These are phyloP conservation scores for Sinelater perroti DNA, from an alignment of 2,888 invertebrate species.

Conservation along the genomic window DNA sequence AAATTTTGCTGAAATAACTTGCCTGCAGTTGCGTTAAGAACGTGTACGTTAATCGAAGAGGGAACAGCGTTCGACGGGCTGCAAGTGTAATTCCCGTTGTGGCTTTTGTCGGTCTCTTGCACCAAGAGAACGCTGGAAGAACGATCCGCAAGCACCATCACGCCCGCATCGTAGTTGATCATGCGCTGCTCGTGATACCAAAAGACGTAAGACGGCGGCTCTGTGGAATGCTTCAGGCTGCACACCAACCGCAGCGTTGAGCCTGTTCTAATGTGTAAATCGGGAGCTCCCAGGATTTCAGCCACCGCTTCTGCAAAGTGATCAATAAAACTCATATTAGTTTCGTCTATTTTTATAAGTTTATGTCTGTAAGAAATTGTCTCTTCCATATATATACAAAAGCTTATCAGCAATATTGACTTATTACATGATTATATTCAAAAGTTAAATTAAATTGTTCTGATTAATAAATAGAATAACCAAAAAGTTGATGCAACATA, in stretches of 20 bases:
- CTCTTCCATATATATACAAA: too few species aligned
- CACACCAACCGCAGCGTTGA: slow-evolving; percentile 68
- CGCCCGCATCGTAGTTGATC: slow-evolving; percentile 70
- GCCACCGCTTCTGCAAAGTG: slow-evolving; percentile 65
- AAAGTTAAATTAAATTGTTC: too few species aligned
- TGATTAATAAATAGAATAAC: too few species aligned
- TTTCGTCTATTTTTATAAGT: too few species aligned
- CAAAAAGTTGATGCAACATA: too few species aligned
- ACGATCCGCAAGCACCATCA: slow-evolving; percentile 64
- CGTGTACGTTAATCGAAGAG: slow-evolving; percentile 74
- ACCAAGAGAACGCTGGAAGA: slow-evolving; percentile 75
- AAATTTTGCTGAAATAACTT: slow-evolving; percentile 17
- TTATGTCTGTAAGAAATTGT: too few species aligned
- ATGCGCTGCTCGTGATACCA: slow-evolving; percentile 70
- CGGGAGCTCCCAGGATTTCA: slow-evolving; percentile 68
- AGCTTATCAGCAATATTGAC: too few species aligned
- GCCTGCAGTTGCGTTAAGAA: slow-evolving; percentile 70
- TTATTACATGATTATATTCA: too few species aligned
- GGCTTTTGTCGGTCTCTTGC: slow-evolving; percentile 68
- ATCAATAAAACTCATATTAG: too few species aligned
- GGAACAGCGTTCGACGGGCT: slow-evolving; percentile 72
- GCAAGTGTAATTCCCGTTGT: slow-evolving; percentile 78
- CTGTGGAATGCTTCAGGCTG: slow-evolving; percentile 65
- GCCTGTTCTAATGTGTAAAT: slow-evolving; percentile 68
- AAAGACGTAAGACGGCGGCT: slow-evolving; percentile 68